Evolutionary conservation across 1,140 invertebrate genomes (phyloP), one percentile per base, ranked within the genome.

Genomic region (Diuraphis noxia): DNA sequence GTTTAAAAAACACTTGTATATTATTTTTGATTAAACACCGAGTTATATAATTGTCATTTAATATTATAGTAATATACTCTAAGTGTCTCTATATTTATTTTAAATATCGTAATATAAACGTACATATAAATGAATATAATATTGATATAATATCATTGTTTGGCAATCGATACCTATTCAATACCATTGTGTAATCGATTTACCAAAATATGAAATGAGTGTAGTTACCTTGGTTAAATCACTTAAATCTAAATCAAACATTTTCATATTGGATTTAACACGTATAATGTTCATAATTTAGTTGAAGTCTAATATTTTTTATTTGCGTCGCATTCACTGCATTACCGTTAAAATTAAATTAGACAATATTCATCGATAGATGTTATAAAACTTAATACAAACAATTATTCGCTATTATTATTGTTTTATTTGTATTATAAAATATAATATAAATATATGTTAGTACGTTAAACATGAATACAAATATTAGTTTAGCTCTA

Each of bases 201-300:
- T 52, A 52, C 8, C 23, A 52, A 56, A n/a, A 63, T 63, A 63
- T n/a, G 56, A 63, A 4, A 63, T 63, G 13, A 63, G n/a, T 63
- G 6, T 63, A 63, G n/a, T n/a, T 63, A 63, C 56, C 30, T 63
- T 63, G 30, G 56, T 63, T 63, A 63, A 63, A 63, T 63, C 56
- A n/a, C 30, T 63, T 63, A 63, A 63, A 63, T n/a, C 56, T n/a
- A 63, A 63, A 63, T 63, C 56, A 63, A 63, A 63, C 30, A 63
- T 63, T 63, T 63, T 63, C 56, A 63, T n/a, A 63, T 63, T 63
- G 56, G 56, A 63, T 63, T 63, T n/a, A 63, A 63, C 56, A 63
- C 56, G 56, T 63, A 63, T n/a, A n/a, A n/a, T n/a, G 30, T 63
- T 63, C n/a, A 63, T 63, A 63, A n/a, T n/a, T 4, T 63, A 63